Base-by-base conservation (phyloP, 1,140 invertebrate genomes). In the Drosophila bipectinata region DNA sequence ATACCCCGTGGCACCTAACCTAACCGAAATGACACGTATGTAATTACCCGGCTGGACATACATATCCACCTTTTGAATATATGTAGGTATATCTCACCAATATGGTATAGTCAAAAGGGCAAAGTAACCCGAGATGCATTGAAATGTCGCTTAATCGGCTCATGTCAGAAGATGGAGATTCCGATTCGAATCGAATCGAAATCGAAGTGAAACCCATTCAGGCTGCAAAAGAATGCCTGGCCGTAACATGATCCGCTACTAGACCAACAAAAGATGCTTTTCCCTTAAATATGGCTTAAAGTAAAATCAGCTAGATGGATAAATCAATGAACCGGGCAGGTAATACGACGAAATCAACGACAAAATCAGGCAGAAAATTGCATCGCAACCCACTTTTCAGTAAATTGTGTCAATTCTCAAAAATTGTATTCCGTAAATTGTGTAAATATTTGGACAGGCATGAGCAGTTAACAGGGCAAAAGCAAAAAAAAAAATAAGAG, bases 141-240 rank as follows among this genome's bases (percentile, higher is more conserved):
- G 81, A 90, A 90, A 90, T 89, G 85, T 76, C 66, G 49, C 64
- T 85, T 90, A 90, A 90, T 90, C 89, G 89, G 89, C 89, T 90
- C 89, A 90, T 89, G 89, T 90, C 89, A 90, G 82, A 73, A 82
- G 83, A 88, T 77, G 60, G 67, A 55, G 67, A 77, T 77, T 75
- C 72, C 72, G 60, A 66, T 30, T 72, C 49, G 57, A 67, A 24
- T 9, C 49, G 57, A 68, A 32, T 37, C 28, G 57, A 53, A 55
- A 10, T 32, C 9, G 72, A 75, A 67, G 30, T 60, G 61, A 61
- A 81, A 85, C 64, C 79, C 79, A 85, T 87, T 85, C 78, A 78
- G 82, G 78, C 83, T 87, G 83, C 78, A 78, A 21, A 71, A 87
- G 82, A 87, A 77, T 72, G 61, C 64, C 58, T 64, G 75, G 56